Conservation (phyloP, 2,888 invertebrate genomes). For the Zaprionus obscuricornis region DNA sequence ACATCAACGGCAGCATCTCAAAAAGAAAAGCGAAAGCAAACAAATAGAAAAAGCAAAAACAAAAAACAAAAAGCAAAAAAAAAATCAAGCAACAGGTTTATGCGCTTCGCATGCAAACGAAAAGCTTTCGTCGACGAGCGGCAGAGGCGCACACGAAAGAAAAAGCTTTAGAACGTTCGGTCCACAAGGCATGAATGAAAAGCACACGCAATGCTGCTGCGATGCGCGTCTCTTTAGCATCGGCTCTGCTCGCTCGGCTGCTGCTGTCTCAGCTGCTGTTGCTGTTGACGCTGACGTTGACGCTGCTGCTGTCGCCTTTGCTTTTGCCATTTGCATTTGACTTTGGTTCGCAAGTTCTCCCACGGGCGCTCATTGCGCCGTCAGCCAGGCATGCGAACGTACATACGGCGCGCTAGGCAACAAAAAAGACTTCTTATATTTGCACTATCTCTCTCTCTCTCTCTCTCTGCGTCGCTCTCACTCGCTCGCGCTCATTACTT, state of each 20-base stretch:
- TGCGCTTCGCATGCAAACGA: conserved; percentile 32
- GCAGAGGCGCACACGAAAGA: too few relatives aligned
- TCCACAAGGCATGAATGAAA: conserved; percentile 70
- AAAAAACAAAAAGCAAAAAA: conserved; percentile 28
- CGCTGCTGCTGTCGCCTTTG: conserved; percentile 20
- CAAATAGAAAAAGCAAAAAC: conserved; percentile 6
- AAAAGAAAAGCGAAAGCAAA: neutral
- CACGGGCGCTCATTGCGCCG: conserved; percentile 72
- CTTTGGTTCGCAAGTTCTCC: conserved; percentile 48
- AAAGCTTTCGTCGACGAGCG: conserved; percentile 55
- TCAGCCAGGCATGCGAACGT: conserved; percentile 64
- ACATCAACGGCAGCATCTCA: conserved; percentile 18
- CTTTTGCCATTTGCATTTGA: conserved; percentile 13
- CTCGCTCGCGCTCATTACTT: conserved; percentile 18
- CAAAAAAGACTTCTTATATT: neutral
- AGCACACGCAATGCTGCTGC: conserved; percentile 41
- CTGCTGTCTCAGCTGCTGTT: conserved; percentile 20
- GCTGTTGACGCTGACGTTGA: conserved; percentile 11
- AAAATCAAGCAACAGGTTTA: conserved; percentile 61
- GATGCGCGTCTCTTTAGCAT: conserved; percentile 37
- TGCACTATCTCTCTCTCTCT: neutral
- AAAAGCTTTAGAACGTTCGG: conserved; percentile 48
- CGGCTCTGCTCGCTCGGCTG: conserved; percentile 52
- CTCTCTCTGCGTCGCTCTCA: neutral
- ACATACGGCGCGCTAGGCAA: conserved; percentile 56